Evolutionary conservation across 2,113 vertebrate species (phyloP).

Genomic region (Lepus timidus): DNA sequence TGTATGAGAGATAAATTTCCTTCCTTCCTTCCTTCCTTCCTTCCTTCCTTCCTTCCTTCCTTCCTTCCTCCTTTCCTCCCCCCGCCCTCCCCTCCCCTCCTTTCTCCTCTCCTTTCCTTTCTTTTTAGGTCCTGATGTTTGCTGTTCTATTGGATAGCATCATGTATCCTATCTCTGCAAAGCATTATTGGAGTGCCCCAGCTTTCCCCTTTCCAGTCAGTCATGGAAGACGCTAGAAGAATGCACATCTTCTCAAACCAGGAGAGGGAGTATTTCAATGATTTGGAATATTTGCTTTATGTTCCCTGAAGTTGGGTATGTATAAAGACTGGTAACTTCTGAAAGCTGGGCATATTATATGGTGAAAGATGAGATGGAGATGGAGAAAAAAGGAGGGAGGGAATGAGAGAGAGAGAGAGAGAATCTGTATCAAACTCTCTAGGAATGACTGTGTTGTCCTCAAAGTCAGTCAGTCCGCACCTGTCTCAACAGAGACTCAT

Average conservation of each 20-base stretch:
- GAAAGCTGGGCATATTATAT: background rate
- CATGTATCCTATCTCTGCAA: background rate
- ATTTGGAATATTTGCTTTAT: background rate
- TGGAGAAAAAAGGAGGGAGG: background rate
- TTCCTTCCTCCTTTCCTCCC: too few species aligned
- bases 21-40: too few species aligned
- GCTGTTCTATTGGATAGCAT: background rate
- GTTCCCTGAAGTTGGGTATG: background rate
- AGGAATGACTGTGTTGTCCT: background rate
- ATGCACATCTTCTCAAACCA: background rate
- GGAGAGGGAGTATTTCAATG: background rate
- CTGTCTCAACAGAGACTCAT: background rate
- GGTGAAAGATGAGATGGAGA: background rate
- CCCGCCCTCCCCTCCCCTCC: too few species aligned
- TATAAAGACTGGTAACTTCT: background rate
- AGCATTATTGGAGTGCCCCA: background rate
- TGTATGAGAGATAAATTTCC: background rate
- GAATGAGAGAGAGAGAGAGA: background rate
- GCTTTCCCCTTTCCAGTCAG: background rate
- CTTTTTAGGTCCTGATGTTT: constrained; percentile 3
- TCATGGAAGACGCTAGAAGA: background rate
- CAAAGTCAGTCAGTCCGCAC: background rate
- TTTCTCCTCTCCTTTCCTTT: too few species aligned
- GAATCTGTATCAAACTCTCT: background rate
- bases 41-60: too few species aligned